Base-by-base conservation (phyloP, 2,113 vertebrate genomes). In the Hippocampus zosterae region DNA sequence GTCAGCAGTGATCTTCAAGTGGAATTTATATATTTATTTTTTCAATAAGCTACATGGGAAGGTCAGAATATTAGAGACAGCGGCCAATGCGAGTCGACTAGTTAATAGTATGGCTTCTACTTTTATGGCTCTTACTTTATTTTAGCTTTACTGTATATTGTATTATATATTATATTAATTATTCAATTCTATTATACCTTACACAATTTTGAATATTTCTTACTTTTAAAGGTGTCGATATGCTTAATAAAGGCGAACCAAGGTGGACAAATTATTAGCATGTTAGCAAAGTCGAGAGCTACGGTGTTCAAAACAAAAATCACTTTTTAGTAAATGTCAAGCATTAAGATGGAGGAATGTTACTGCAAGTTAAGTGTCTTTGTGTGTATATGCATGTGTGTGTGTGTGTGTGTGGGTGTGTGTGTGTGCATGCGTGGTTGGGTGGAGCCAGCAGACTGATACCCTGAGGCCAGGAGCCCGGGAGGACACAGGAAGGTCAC, bases 401-500 rank as follows among this genome's bases (percentile, higher is more conserved):
- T 18, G 29, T 29, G 29, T 3, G 29, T 29, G 29, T 29, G 29
- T 6, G 29, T 60, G 57, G 7, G 27, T 29, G 25, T 59, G 25
- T 59, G 57, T 8, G 5, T 29, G 25, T 16, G 55, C 70, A 64
- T 12, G 2, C 78, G 73, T 76, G 73, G 81, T 70, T 85, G 79
- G 63, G 75, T 80, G 78, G 76, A 76, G 85, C 76, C 75, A 81
- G 86, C 82, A 86, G 81, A 82, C 76, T 81, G 71, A 67, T 79
- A 82, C 82, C 86, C 82, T 23, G 37, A 46, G 78, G 86, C 80
- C 84, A 80, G 75, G 69, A 86, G 82, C 84, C 86, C 78, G 84
- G 70, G 82, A 82, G 88, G 78, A 85, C 86, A 78, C 64, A 37
- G 68, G 70, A 81, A 88, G 88, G 89, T 88, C 89, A 86, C 82